Conservation (phyloP, 2,888 invertebrate genomes). For the Microctonus hyperodae region DNA sequence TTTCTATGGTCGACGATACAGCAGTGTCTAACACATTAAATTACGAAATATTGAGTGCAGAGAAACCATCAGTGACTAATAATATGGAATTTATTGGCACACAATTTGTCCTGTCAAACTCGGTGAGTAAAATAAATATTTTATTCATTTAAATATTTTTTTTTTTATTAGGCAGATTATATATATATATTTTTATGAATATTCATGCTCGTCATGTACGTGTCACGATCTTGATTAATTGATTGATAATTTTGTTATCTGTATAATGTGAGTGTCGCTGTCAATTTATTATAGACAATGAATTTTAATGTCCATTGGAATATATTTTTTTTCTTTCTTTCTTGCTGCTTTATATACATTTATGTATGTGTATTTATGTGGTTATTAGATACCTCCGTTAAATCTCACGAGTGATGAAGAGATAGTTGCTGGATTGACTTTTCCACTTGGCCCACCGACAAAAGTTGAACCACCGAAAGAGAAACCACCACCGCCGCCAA, state of each 20-base stretch:
- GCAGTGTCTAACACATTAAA: slow-evolving; percentile 10
- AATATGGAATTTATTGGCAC: slow-evolving; percentile 25
- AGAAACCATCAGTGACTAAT: neutral
- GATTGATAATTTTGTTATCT: slow-evolving; percentile 12
- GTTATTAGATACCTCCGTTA: slow-evolving; percentile 57
- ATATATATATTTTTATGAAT: neutral
- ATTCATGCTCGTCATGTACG: neutral
- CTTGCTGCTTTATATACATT: slow-evolving; percentile 9
- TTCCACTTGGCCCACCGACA: slow-evolving; percentile 69
- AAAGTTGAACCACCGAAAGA: slow-evolving; percentile 82
- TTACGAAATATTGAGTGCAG: slow-evolving; percentile 3
- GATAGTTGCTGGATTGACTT: slow-evolving; percentile 56
- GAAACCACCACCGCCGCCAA: slow-evolving; percentile 84
- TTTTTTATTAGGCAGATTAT: neutral
- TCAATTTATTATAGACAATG: neutral
- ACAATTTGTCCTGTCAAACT: slow-evolving; percentile 17
- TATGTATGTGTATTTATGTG: neutral
- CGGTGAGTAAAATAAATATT: slow-evolving; percentile 19
- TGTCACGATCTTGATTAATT: slow-evolving; percentile 9
- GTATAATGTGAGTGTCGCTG: slow-evolving; percentile 7
- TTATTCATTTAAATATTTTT: neutral
- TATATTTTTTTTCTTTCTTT: neutral
- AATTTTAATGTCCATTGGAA: neutral
- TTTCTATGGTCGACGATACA: slow-evolving; percentile 7
- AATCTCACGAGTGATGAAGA: slow-evolving; percentile 59